These are phyloP conservation scores for Lacerta agilis DNA, from an alignment of 2,797 vertebrate genomes.

Conservation along the genomic window DNA sequence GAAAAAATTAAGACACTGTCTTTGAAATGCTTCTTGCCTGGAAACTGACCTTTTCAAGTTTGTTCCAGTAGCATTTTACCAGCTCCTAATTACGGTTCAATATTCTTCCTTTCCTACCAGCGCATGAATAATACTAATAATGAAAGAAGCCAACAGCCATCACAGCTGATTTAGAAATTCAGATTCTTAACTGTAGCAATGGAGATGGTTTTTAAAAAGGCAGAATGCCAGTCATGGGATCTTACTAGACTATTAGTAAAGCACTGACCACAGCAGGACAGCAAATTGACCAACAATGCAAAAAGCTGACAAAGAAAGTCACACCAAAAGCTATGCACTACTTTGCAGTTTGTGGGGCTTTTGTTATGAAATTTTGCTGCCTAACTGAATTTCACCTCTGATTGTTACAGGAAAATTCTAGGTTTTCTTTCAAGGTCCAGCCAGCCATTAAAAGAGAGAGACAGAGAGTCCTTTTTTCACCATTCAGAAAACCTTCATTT, in stretches of 20 bases:
- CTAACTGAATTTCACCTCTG: slow-evolving; percentile 71
- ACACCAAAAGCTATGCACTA: slow-evolving; percentile 74
- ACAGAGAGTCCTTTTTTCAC: neutral
- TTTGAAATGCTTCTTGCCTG: slow-evolving; percentile 68
- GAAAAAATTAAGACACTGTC: slow-evolving; percentile 63
- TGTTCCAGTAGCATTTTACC: slow-evolving; percentile 77
- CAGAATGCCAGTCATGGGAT: slow-evolving; percentile 81
- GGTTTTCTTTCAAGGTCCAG: slow-evolving; percentile 49
- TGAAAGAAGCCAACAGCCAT: slow-evolving; percentile 65
- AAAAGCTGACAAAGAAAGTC: slow-evolving; percentile 81
- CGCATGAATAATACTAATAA: slow-evolving; percentile 77
- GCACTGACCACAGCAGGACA: slow-evolving; percentile 81
- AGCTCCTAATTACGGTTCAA: slow-evolving; percentile 78
- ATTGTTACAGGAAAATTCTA: slow-evolving; percentile 67
- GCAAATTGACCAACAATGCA: slow-evolving; percentile 80
- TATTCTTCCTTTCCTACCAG: slow-evolving; percentile 74
- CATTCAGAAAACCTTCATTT: slow-evolving; percentile 1
- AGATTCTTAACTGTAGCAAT: slow-evolving; percentile 73
- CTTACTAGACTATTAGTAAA: slow-evolving; percentile 77
- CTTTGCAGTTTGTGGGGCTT: slow-evolving; percentile 74
- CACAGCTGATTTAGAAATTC: slow-evolving; percentile 72
- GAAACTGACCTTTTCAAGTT: slow-evolving; percentile 82
- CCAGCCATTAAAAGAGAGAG: slow-evolving; percentile 27
- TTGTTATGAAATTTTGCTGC: slow-evolving; percentile 76
- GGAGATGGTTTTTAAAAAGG: slow-evolving; percentile 81